Base-by-base conservation (phyloP, 92 coral and sea anemone species). In the Palythoa grandis region DNA sequence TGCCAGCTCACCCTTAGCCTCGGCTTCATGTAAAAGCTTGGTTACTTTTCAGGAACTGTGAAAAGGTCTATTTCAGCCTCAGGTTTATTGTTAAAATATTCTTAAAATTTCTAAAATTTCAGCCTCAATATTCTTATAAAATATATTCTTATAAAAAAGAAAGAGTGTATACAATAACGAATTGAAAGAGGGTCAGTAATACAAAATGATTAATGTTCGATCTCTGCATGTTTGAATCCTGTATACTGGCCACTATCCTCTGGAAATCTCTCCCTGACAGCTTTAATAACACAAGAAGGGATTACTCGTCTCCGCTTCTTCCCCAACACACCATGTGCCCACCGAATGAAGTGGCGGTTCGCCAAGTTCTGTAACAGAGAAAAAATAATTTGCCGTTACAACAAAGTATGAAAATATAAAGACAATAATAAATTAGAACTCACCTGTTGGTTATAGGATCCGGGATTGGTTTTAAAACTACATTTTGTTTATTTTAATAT, bases 291-390 rank as follows among this genome's bases (percentile, higher is more conserved):
- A 65, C 70, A 17, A 65, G 24, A 65, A 20, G 8, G 23, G 29
- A 65, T 69, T 69, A 69, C 73, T 24, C 73, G n/a, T 69, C 83
- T 52, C 39, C 47, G 73, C 23, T 69, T 69, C 47, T 69, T 69
- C 23, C 47, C 47, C 3, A 69, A 47, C n/a, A 69, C 73, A 69
- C 73, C 43, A 69, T 69, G 73, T 24, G 73, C 73, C 73, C 48
- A 69, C 70, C 70, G 16, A 24, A 24, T 63, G 25, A 63, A 63
- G 16, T 63, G 70, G 70, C 24, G 70, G 70, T 69, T 69, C 47
- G 43, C 73, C 73, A 69, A 69, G 72, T 69, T 69, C 73, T 69
- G 73, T 5, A 69, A 69, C 73, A 78, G 54, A 29, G 53, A 17
- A 24, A 69, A 14, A 24, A 24, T 14, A 24, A 69, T n/a, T n/a